Evolutionary conservation across 2,797 vertebrate genomes (phyloP).

Genomic region (Trematomus bernacchii): DNA sequence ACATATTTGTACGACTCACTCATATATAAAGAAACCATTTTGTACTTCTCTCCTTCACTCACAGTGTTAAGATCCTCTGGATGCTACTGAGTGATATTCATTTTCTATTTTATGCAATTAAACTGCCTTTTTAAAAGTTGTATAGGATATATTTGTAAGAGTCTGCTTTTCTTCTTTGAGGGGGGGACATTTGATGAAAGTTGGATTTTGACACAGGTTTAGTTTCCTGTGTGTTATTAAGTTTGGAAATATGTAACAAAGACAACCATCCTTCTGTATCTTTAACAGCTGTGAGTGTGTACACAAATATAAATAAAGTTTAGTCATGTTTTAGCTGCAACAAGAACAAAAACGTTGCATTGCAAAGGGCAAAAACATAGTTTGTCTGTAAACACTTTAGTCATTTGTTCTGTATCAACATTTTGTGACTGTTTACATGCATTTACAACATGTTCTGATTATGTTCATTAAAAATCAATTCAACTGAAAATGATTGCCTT

Average conservation of each 20-base stretch:
- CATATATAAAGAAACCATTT: conserved; percentile 1
- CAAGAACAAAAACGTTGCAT: no score
- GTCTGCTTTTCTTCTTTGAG: neutral
- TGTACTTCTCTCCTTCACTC: neutral
- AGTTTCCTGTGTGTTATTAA: neutral
- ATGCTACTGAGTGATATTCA: neutral
- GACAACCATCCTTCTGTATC: neutral
- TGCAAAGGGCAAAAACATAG: neutral
- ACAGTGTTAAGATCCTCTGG: neutral
- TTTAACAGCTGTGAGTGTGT: no score
- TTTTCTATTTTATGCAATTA: neutral
- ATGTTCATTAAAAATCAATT: neutral
- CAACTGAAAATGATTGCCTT: neutral
- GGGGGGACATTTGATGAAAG: no score
- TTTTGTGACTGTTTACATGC: neutral
- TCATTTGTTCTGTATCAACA: neutral
- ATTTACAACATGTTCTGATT: neutral
- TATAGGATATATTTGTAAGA: neutral
- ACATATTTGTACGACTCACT: conserved; percentile 21
- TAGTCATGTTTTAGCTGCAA: neutral
- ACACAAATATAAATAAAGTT: neutral
- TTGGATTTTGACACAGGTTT: neutral
- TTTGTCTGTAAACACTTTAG: neutral
- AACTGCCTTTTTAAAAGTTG: neutral
- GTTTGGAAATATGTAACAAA: neutral